A percentile compares a stretch with the other conserved stretches of the same genome.
Conservation (phyloP, 2,888 invertebrate genomes). For the Apamea anceps region DNA sequence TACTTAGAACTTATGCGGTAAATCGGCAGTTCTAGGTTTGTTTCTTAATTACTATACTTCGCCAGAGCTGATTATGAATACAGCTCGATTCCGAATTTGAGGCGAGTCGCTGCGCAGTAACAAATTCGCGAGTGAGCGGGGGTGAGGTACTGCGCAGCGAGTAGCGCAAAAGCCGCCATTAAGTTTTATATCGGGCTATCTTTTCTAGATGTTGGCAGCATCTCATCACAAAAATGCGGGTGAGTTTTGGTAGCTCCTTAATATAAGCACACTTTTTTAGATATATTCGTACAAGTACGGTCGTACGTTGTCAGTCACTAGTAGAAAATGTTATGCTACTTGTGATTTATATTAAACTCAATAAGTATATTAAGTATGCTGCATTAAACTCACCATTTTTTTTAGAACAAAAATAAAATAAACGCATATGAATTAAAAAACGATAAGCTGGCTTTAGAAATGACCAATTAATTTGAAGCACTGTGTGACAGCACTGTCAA, state of each 20-base stretch:
- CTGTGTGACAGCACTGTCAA: background rate
- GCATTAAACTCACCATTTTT: background rate
- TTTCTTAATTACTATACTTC: slow-evolving; percentile 13
- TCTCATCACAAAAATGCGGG: background rate
- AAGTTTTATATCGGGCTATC: background rate
- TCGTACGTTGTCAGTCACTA: background rate
- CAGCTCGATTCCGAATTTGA: background rate
- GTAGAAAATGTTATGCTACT: background rate
- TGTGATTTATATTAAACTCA: background rate
- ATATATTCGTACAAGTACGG: background rate
- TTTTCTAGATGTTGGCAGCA: background rate
- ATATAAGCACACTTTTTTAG: slow-evolving; percentile 25
- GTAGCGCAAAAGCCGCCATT: too few relatives aligned
- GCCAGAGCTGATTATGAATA: background rate
- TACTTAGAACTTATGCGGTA: slow-evolving; percentile 7
- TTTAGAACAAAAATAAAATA: slow-evolving; percentile 11
- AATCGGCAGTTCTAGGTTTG: slow-evolving; percentile 4
- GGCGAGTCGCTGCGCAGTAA: too few relatives aligned
- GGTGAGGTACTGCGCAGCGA: too few relatives aligned
- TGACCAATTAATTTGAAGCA: background rate
- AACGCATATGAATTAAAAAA: background rate
- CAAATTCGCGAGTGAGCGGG: too few relatives aligned
- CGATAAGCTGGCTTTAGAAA: background rate
- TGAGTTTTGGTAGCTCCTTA: slow-evolving; percentile 12
- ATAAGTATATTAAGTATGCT: background rate